A percentile compares a stretch with the other conserved stretches of the same genome.
Conservation (phyloP, 2,888 invertebrate genomes). For the Stegophylla sp. region DNA sequence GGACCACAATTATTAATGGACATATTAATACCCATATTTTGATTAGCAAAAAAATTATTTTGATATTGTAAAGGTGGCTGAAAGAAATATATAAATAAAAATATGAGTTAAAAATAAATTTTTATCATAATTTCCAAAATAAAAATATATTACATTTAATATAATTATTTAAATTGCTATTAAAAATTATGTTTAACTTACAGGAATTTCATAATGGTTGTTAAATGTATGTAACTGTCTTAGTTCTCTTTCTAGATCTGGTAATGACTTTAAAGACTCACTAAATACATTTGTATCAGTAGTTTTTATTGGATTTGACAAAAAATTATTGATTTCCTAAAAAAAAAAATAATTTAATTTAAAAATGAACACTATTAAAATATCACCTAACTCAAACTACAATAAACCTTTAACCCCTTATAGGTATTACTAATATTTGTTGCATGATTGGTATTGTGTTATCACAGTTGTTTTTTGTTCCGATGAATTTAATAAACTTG, state of each 20-base stretch:
- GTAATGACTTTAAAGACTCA: slow-evolving; percentile 28
- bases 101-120: background rate
- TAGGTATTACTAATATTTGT: too few species aligned
- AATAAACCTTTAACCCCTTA: too few species aligned
- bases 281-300: slow-evolving; percentile 35
- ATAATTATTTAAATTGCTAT: too few species aligned
- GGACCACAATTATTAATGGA: slow-evolving; percentile 31
- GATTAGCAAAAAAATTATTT: slow-evolving; percentile 46
- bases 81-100: background rate
- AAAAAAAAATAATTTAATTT: background rate
- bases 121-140: too few species aligned
- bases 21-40: slow-evolving; percentile 26
- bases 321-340: slow-evolving; percentile 23
- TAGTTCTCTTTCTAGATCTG: slow-evolving; percentile 36
- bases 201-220: slow-evolving; percentile 24
- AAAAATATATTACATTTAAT: too few species aligned
- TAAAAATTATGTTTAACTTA: background rate
- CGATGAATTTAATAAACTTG: too few species aligned
- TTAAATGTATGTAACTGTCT: slow-evolving; percentile 13
- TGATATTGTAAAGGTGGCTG: slow-evolving; percentile 33
- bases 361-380: too few species aligned
- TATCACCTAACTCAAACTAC: too few species aligned
- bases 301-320: background rate
- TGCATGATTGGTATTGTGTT: too few species aligned
- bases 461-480: too few species aligned